These are phyloP conservation scores for Dinothrombium tinctorium DNA, from an alignment of 1,140 invertebrate species.

Conservation along the genomic window DNA sequence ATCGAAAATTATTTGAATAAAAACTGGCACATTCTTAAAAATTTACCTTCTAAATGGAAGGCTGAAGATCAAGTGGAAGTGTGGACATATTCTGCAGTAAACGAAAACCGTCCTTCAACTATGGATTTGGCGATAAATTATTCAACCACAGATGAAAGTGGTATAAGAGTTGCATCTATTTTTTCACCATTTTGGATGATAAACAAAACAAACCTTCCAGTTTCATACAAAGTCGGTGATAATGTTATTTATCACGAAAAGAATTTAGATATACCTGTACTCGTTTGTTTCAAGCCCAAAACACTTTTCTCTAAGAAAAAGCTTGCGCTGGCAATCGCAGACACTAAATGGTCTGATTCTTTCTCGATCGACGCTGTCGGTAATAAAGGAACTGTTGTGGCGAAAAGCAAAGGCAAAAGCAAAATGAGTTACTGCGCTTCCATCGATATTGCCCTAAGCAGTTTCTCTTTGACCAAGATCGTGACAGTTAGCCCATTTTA, in stretches of 20 bases:
- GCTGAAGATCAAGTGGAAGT: conserved; percentile 1
- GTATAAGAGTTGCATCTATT: conserved; percentile 3
- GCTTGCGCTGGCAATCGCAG: conserved; percentile 41
- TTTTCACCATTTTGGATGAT: conserved; percentile 82
- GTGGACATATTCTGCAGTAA: background rate
- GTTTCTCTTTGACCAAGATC: conserved; percentile 80
- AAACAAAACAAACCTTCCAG: conserved; percentile 69
- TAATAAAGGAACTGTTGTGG: conserved; percentile 62
- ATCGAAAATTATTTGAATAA: conserved; percentile 55
- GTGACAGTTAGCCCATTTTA: conserved; percentile 87
- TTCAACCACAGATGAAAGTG: background rate
- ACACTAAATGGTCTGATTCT: conserved; percentile 84
- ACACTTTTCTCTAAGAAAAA: conserved; percentile 13
- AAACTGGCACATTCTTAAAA: conserved; percentile 57
- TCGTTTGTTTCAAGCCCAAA: conserved; percentile 11
- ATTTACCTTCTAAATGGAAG: conserved; percentile 15
- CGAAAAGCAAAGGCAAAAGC: conserved; percentile 37
- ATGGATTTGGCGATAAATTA: conserved; percentile 3
- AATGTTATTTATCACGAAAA: conserved; percentile 14
- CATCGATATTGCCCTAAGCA: conserved; percentile 67
- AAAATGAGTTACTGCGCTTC: conserved; percentile 13
- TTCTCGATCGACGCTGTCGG: conserved; percentile 91
- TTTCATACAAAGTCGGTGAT: conserved; percentile 50
- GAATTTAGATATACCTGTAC: background rate
- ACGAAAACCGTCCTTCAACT: background rate